These are phyloP conservation scores for Rotaria socialis DNA, from an alignment of 2,888 invertebrate genomes.

Conservation along the genomic window DNA sequence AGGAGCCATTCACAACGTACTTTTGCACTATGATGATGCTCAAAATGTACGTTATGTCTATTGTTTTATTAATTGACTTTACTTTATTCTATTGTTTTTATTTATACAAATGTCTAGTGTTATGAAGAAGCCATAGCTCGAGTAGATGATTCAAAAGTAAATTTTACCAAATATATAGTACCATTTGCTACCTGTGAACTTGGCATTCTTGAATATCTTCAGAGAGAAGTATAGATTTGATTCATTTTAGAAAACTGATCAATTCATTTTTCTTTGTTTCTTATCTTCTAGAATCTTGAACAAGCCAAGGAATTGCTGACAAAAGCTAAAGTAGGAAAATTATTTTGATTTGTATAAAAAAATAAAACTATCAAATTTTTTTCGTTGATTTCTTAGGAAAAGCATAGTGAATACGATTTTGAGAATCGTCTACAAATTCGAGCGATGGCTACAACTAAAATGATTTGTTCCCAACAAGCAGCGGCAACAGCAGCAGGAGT, in stretches of 20 bases:
- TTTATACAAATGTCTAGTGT: slow-evolving; percentile 51
- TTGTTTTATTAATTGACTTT: too few species aligned
- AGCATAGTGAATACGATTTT: slow-evolving; percentile 2
- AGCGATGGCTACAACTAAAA: not conserved
- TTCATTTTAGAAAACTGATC: not conserved
- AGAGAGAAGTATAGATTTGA: not conserved
- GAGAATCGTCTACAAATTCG: slow-evolving; percentile 36
- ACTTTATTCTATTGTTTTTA: not conserved
- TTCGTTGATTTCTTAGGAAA: not conserved
- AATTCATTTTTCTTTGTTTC: not conserved
- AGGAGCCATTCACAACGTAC: slow-evolving; percentile 54
- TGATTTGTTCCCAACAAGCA: not conserved
- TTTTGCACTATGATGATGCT: slow-evolving; percentile 53
- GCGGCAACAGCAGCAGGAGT: not conserved
- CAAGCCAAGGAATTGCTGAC: slow-evolving; percentile 20
- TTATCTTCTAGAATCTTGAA: not conserved
- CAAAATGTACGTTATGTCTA: slow-evolving; percentile 50
- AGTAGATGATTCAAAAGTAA: slow-evolving; percentile 50
- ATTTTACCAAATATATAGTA: slow-evolving; percentile 62
- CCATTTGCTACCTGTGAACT: slow-evolving; percentile 69
- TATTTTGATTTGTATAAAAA: not conserved
- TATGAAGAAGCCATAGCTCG: slow-evolving; percentile 62
- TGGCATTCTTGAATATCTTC: slow-evolving; percentile 51
- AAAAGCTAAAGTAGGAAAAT: slow-evolving; percentile 10
- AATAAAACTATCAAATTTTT: not conserved